Evolutionary conservation across 2,888 invertebrate genomes (phyloP), one percentile per base, ranked within the genome.

Genomic region (Elmis aenea): DNA sequence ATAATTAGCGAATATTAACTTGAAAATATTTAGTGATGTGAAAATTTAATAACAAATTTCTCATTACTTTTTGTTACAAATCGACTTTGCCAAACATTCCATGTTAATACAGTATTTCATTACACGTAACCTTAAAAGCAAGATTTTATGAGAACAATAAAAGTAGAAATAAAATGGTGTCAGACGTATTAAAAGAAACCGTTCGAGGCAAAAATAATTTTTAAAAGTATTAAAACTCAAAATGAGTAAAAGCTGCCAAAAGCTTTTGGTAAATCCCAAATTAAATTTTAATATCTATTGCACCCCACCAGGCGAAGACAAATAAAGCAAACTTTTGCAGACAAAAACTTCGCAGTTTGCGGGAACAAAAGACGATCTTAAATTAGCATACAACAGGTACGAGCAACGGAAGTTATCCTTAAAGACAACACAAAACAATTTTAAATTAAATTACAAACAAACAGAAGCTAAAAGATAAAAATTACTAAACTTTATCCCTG

Each of bases 371-470:
- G 55, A 47, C 49, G 51, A 52, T 51, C 54, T 52, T 43, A 53
- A 57, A 59, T 61, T 62, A 58, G 50, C 58, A 57, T 57, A 59
- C 54, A 58, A 56, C 58, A 59, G 59, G 57, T 59, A 44, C 25
- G 36, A 15, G 32, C 27, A 27, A 24, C 29, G 31, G 26, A 27
- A 34, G 38, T 42, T 34, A 34, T 38, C 33, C 33, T 27, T 15
- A 38, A 42, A 41, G 41, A 27, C 29, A 33, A 29, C 23, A 26
- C 25, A 33, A 33, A 38, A 31, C 32, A 35, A 32, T 42, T 42
- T 26, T 18, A 35, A 38, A 42, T 42, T 38, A 42, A 42, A 34
- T 29, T 30, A 23, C 18, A 38, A 42, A 38, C 34, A 38, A 40
- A 40, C 27, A 28, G 21, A 33, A 33, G 29, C 29, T 33, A 29